Percentiles rank a stretch among this genome's conserved stretches.
Evolutionary conservation across 1,140 invertebrate species (phyloP).

Genomic region (Panagrolaimus sp.): DNA sequence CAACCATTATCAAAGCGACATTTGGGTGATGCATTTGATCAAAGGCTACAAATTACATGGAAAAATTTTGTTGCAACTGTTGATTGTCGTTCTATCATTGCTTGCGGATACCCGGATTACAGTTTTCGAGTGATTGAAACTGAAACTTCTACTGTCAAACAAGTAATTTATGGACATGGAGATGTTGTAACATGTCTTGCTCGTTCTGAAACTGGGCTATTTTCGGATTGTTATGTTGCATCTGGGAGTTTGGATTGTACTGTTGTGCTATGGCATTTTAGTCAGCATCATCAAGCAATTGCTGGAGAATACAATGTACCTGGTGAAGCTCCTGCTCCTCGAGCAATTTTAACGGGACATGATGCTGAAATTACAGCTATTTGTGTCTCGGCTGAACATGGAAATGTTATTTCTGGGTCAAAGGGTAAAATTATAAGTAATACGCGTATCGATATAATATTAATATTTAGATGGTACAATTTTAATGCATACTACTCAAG

Average conservation of each 20-base stretch:
- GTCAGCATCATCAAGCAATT: conserved; percentile 84
- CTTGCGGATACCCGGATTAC: conserved; percentile 99
- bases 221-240: conserved; percentile 94
- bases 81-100: conserved; percentile 88
- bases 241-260: conserved; percentile 96
- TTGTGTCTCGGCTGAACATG: conserved; percentile 91
- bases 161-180: conserved; percentile 97
- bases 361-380: conserved; percentile 87
- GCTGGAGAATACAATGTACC: conserved; percentile 73
- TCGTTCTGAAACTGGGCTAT: conserved; percentile 89
- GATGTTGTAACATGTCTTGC: conserved; percentile 94
- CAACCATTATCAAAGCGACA: conserved; percentile 66
- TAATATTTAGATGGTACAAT: conserved; percentile 75
- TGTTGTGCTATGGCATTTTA: conserved; percentile 96
- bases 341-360: conserved; percentile 91
- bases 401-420: conserved; percentile 85
- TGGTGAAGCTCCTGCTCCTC: conserved; percentile 76
- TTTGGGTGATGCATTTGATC: conserved; percentile 68
- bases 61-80: conserved; percentile 95
- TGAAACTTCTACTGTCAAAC: conserved; percentile 92
- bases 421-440: conserved; percentile 58
- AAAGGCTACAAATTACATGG: conserved; percentile 77
- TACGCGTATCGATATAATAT: too few species aligned
- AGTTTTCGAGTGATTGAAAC: conserved; percentile 95
- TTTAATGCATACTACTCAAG: conserved; percentile 93